Percentiles rank a stretch among this genome's conserved stretches.
Evolutionary conservation across 2,797 vertebrate genomes (phyloP).

Genomic region (Galagoides demidoff): DNA sequence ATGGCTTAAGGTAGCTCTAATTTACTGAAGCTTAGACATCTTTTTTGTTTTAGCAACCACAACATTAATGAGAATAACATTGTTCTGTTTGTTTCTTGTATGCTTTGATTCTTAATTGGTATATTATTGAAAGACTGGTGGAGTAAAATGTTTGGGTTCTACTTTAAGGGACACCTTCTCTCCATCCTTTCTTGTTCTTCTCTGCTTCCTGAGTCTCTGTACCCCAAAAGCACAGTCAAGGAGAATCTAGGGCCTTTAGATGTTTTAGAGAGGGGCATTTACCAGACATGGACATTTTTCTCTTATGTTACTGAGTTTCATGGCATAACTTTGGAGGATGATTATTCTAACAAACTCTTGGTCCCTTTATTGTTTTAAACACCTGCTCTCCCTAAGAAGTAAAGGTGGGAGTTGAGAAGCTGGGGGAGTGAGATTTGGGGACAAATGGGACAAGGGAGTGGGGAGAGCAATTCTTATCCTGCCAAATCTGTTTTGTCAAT

Average conservation of each 20-base stretch:
- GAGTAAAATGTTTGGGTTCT: neutral
- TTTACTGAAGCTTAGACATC: neutral
- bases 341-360: neutral
- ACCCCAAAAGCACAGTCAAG: neutral
- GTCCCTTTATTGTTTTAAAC: constrained; percentile 16
- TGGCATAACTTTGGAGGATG: neutral
- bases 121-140: neutral
- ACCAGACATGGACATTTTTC: neutral
- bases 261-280: neutral
- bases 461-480: neutral
- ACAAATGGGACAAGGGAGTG: neutral
- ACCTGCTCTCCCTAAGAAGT: neutral
- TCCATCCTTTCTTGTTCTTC: neutral
- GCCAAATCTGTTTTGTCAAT: neutral
- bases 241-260: neutral
- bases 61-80: neutral
- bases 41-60: constrained; percentile 6
- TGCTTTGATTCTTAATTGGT: neutral
- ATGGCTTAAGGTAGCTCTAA: neutral
- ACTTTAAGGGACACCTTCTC: neutral
- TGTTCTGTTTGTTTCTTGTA: neutral
- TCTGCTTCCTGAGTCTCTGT: neutral
- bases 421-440: neutral
- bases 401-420: neutral
- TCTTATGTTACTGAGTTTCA: neutral